Evolutionary conservation across 2,797 vertebrate genomes (phyloP), one percentile per base, ranked within the genome.

Genomic region (Peromyscus melanophrys): DNA sequence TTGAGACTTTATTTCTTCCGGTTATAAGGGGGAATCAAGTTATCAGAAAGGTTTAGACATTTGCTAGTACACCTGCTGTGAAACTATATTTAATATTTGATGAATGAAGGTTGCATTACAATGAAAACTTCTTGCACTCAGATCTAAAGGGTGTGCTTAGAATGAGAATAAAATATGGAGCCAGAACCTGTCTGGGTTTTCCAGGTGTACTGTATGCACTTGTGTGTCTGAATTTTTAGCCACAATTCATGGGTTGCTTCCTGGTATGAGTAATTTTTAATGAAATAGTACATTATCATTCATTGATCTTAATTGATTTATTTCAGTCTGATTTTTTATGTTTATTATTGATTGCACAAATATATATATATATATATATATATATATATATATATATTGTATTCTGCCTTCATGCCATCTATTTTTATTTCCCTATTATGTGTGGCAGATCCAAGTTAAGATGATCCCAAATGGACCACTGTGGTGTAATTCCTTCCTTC

Each of bases 301-400:
- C 49, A 43, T 78, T 40, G 9, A 13, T 34, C 40, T 9, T 14
- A 21, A 49, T 75, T 21, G 6, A 82, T 92, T 82, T 29, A 67
- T n/a, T 71, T 89, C 16, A n/a, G 23, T 0, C 11, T 2, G 63
- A 11, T 2, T 2, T 57, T 43, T 43, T 21, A 12, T 25, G 27
- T 57, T 40, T 57, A 25, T 37, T 76, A 2, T 21, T 55, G 5
- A 43, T 11, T 49, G 27, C 63, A 65, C 29, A 55, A 17, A 55
- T 16, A 55, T 55, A 12, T 25, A 1, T 23, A 4, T 9, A 0
- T 2, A 19, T 0, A 1, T 23, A 1, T 14, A 13, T 1, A 10
- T 23, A 49, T 49, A 49, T 49, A 49, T 49, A 52, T 52, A 52
- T 52, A 52, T 11, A 52, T 52, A 46, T 52, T 21, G 0, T 8